Base-by-base conservation (phyloP, 2,888 invertebrate genomes). In the Amaurobius ferox region DNA sequence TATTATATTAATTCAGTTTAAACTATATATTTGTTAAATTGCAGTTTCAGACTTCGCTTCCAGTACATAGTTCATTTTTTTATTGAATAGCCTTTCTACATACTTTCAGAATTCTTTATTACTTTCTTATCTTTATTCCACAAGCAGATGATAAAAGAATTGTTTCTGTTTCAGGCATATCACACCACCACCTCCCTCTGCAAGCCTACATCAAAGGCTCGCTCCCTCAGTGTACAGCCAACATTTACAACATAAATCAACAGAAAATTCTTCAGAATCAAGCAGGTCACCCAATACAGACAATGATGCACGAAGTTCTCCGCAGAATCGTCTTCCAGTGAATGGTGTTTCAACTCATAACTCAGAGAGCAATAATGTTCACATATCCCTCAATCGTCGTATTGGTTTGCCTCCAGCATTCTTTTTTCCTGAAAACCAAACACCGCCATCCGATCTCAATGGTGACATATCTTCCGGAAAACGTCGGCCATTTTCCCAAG, bases 391-490 rank as follows among this genome's bases (percentile, higher is more conserved):
- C 90, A 95, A 94, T 89, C 92, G 95, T 76, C 92, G 95, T 86
- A 95, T 95, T 89, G 96, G 96, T 91, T 95, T 96, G 94, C 95
- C 96, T 73, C 95, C 96, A 16, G 94, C 95, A 26, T 95, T 95
- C 91, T 92, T 96, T 74, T 96, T 95, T 91, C 95, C 95, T 1
- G 90, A 90, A 81, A 89, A 89, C 62, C 89, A 89, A 39, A 87
- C 89, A 16, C 89, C 89, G 26, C 89, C 90, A 0, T 88, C 89
- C 3, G 90, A 90, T 80, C 76, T 89, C 13, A 79, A 71, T 32
- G 32, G 44, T 7, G 70, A 70, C 26, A 23, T 32, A 1, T 64
- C 72, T 13, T n/a, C 61, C 7, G 13, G 66, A 1, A 85, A 77
- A 30, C 64, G 77, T 0, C 44, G 77, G 16, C 66, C 77, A 1